Evolutionary conservation across 2,113 vertebrate species (phyloP).

Genomic region (Fregata magnificens): DNA sequence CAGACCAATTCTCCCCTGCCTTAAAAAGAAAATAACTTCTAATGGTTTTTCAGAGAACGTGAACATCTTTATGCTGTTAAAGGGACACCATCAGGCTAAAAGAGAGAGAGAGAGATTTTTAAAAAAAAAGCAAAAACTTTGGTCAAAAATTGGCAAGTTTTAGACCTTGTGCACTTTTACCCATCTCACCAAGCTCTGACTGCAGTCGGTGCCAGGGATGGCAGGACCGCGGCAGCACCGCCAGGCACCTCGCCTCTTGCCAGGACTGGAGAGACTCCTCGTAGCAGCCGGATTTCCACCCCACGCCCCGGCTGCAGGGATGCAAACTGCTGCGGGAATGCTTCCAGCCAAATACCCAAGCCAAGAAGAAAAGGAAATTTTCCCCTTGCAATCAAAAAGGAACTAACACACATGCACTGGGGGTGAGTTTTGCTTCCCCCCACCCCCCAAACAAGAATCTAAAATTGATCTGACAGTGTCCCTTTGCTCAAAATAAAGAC

Average conservation of each 20-base stretch:
- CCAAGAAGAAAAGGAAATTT: background rate
- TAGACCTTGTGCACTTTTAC: background rate
- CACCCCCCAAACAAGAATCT: background rate
- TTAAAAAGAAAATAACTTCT: slow-evolving; percentile 53
- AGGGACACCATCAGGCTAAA: slow-evolving; percentile 56
- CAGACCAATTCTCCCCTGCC: slow-evolving; percentile 59
- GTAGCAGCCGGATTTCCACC: background rate
- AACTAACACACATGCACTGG: background rate
- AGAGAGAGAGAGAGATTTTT: slow-evolving; percentile 2
- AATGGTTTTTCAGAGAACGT: slow-evolving; percentile 55
- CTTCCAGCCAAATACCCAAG: background rate
- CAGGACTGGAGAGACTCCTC: fast-evolving
- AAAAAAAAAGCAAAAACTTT: background rate
- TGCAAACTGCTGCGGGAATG: background rate
- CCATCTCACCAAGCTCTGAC: background rate
- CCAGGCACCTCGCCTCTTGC: background rate
- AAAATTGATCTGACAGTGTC: slow-evolving; percentile 15
- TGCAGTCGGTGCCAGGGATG: background rate
- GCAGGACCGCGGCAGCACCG: background rate
- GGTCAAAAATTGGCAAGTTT: background rate
- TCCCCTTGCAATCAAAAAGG: background rate
- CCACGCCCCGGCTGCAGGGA: background rate
- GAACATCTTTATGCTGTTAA: slow-evolving; percentile 64
- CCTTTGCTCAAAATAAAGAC: slow-evolving; percentile 50
- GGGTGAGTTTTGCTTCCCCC: background rate